Base-by-base conservation (phyloP, 2,888 invertebrate genomes). In the Pediacus dermestoides region DNA sequence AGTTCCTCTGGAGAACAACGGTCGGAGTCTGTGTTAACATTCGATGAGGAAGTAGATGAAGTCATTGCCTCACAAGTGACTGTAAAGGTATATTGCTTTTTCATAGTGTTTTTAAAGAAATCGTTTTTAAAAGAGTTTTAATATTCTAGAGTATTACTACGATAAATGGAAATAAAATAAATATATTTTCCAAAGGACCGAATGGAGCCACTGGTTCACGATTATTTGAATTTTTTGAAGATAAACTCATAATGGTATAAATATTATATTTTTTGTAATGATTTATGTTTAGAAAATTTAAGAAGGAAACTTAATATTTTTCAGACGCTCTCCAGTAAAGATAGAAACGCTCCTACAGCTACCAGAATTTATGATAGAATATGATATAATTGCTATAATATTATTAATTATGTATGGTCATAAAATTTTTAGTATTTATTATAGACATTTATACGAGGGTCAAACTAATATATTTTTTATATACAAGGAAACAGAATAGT, bases 1-100 rank as follows among this genome's bases (percentile, higher is more conserved):
- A 28, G 12, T n/a, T 34, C 23, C 12, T 36, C 33, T 25, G 52
- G 42, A 18, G 28, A 46, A 6, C 18, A 22, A 8, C 39, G 21
- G 2, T 34, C 37, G 6, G 37, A 35, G 13, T 46, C 49, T 2
- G 35, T 36, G 2, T 21, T 51, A 1, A 37, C 41, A 21, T 30
- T 51, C 12, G 32, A 50, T 27, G 26, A 50, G 32, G 44, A 46
- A 34, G 48, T 53, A n/a, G 48, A 48, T 12, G 53, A 53, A 37
- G 35, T 34, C 9, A 39, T 53, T n/a, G 48, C 46, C 8, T 2
- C 39, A 6, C 27, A 46, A 13, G 35, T 46, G 34, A 33, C 42
- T n/a, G 31, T 53, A 16, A 52, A 42, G 53, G 18, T 6, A 2
- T 16, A 16, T 31, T 31, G 21, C 25, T 13, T 2, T 26, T 26